Conservation (phyloP, 2,888 invertebrate genomes). For the Sarcophaga subvicina region DNA sequence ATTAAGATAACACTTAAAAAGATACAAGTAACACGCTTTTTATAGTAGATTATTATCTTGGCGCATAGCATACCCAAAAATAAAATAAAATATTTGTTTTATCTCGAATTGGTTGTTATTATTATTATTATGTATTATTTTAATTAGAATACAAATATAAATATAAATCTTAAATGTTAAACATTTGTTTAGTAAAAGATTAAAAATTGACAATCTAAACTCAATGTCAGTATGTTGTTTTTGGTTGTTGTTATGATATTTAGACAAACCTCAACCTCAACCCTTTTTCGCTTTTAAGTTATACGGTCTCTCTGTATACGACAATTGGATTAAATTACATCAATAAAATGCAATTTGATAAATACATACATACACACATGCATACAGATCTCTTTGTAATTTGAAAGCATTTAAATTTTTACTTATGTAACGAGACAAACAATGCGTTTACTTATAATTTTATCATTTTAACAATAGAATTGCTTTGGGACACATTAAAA, state of each 20-base stretch:
- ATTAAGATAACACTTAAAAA: slow-evolving; percentile 9
- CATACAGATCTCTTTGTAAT: too few species aligned
- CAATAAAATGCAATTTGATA: not conserved
- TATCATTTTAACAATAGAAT: slow-evolving; percentile 47
- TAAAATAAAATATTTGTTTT: not conserved
- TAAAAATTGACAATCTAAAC: not conserved
- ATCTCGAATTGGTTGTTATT: not conserved
- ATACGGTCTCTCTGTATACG: not conserved
- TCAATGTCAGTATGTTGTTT: not conserved
- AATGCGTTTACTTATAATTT: not conserved
- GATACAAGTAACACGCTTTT: not conserved
- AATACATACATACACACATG: too few species aligned
- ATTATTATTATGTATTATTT: not conserved
- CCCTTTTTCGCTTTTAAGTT: not conserved
- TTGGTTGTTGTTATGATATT: not conserved
- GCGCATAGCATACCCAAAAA: slow-evolving; percentile 8
- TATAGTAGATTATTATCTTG: slow-evolving; percentile 4
- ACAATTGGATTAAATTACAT: not conserved
- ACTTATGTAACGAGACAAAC: not conserved
- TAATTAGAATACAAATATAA: not conserved
- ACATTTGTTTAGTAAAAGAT: not conserved
- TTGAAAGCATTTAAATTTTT: not conserved
- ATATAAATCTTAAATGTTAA: too few species aligned
- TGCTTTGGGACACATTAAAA: slow-evolving; percentile 36
- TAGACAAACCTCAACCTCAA: not conserved